Evolutionary conservation across 2,113 vertebrate species (phyloP).

Genomic region (Pluvialis apricaria): DNA sequence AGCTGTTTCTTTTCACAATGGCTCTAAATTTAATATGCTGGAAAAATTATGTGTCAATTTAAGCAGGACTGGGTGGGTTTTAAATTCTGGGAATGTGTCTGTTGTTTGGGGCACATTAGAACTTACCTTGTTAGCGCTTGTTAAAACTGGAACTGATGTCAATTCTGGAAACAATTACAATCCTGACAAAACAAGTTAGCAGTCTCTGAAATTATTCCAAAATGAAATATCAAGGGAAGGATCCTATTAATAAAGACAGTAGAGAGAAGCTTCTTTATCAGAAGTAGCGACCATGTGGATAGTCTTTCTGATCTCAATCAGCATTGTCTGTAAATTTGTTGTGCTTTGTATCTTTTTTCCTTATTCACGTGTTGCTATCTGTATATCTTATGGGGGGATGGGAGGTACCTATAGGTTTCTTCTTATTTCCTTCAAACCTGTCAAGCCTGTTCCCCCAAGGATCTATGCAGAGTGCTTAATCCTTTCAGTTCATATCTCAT

Average conservation of each 20-base stretch:
- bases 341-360: background rate
- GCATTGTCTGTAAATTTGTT: background rate
- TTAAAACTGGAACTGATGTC: background rate
- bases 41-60: background rate
- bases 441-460: background rate
- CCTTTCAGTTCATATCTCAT: background rate
- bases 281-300: background rate
- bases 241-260: background rate
- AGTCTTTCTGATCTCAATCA: background rate
- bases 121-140: background rate
- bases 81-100: background rate
- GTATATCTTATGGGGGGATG: background rate
- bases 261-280: background rate
- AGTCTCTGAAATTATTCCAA: background rate
- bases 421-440: background rate
- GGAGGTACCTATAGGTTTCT: background rate
- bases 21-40: background rate
- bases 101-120: background rate
- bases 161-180: constrained; percentile 28
- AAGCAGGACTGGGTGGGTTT: background rate
- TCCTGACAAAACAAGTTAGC: background rate
- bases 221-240: background rate
- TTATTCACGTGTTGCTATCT: background rate
- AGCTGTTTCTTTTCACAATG: background rate
- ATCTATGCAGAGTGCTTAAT: background rate